Base-by-base conservation (phyloP, 2,888 invertebrate species). In the Cinara cedri region DNA sequence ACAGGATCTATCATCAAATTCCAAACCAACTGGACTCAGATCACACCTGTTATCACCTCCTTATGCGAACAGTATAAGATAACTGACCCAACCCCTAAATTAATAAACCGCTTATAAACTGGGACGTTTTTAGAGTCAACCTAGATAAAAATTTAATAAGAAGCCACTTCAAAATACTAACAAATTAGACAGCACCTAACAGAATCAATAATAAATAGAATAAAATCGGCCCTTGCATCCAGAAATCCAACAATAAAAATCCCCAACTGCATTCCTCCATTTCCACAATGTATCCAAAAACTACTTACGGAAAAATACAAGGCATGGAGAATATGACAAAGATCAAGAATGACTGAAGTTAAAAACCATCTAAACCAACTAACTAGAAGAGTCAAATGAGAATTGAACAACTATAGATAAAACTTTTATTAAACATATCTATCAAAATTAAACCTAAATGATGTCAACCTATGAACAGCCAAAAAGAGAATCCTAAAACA, bases 231-330 rank as follows among this genome's bases (percentile, higher is more conserved):
- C 10, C 24, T 68, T 3, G 24, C 9, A 24, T 46, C 66, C 11
- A 24, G 26, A 49, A 68, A 68, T 24, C 24, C 24, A 66, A 49
- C 46, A 49, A 66, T 16, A 46, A 66, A 46, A 66, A 46, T 49
- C 21, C 16, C 34, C 42, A 34, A 34, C 6, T 63, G 10, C 49
- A 51, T 6, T 6, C 3, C 34, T 6, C 34, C 3, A 34, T 6
- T 34, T 6, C 51, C 51, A n/a, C 26, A 10, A 26, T n/a, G 51
- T 26, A 76, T 66, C 54, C 76, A 65, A 49, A 14, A 63, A 14
- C 54, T 76, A 65, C 34, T 76, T 19, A 76, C 51, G 54, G 55
- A 76, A 76, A 76, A 76, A 76, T 51, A 75, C 3, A 68, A 68
- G 10, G 63, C 65, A 14, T 51, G 34, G 34, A 63, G 66, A 51